Evolutionary conservation across 1,140 invertebrate species (phyloP), one percentile per base, ranked within the genome.

Genomic region (Sinonovacula constricta): DNA sequence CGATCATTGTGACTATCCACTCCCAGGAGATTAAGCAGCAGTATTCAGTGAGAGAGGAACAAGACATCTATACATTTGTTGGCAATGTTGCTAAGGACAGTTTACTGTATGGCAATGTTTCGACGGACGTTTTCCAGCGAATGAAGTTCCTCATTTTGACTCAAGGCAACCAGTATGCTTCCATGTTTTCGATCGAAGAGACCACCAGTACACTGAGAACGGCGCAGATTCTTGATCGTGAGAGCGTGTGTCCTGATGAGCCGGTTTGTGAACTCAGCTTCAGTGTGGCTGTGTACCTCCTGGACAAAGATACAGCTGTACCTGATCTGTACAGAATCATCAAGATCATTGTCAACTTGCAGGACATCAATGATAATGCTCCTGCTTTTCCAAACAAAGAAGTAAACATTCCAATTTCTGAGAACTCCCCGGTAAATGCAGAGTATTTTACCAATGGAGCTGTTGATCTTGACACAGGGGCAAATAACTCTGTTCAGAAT

Each of bases 301-400:
- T 79, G 39, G 70, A 86, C 31, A 36, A 59, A 2, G 59, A 49
- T 30, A 72, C 68, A 7, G 80, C 80, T 34, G 77, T 69, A 54
- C 77, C 83, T 33, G 82, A 86, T 65, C 65, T 89, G 5, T 77
- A 82, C 34, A 85, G 85, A 72, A 88, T 90, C 34, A 85, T 90
- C 59, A 83, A 85, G 62, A 79, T 91, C 51, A 81, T 83, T 33
- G 74, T 91, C 1, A 77, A 83, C 2, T 63, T 91, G 7, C 70
- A 86, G 0, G 97, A 98, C 89, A 96, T 95, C 10, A 99, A 99
- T 90, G 98, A 99, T 92, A 98, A 98, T 90, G 94, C 95, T 2
- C 97, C 97, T 0, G 91, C 93, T 12, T 98, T 98, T 91, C 86
- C 87, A 2, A 76, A 78, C 0, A 70, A 79, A 12, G 62, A 72